A percentile compares a stretch with the other conserved stretches of the same genome.
Evolutionary conservation across 2,888 invertebrate genomes (phyloP).

Genomic region (Eubasilissa splendida): DNA sequence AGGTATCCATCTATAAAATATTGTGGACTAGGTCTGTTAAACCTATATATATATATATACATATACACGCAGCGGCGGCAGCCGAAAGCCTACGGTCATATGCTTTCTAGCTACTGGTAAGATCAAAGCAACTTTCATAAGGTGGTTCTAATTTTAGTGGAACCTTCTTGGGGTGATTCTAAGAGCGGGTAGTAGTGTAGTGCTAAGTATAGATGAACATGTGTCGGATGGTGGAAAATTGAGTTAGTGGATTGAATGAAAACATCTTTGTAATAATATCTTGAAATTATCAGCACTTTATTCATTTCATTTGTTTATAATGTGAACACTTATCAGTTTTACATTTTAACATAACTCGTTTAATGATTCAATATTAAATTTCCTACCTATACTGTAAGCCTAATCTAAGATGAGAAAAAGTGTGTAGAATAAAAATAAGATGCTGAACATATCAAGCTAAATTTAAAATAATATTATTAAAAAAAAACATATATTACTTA

Average conservation of each 20-base stretch:
- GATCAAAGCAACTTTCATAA: too few relatives aligned
- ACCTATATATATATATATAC: too few relatives aligned
- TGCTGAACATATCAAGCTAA: constrained; percentile 12
- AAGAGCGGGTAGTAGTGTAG: too few relatives aligned
- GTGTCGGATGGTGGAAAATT: too few relatives aligned
- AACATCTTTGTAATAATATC: constrained; percentile 42
- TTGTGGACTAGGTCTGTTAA: too few relatives aligned
- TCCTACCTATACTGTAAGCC: constrained; percentile 55
- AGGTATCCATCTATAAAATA: too few relatives aligned
- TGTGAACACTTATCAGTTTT: constrained; percentile 58
- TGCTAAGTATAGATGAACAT: too few relatives aligned
- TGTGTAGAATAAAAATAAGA: constrained; percentile 18
- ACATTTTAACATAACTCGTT: constrained; percentile 53
- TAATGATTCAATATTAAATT: constrained; percentile 58
- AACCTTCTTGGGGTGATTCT: too few relatives aligned
- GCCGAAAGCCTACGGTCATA: too few relatives aligned
- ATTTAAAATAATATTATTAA: constrained; percentile 6
- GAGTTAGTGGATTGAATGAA: not conserved
- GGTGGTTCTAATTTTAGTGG: too few relatives aligned
- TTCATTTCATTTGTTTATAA: constrained; percentile 56
- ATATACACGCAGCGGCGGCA: too few relatives aligned
- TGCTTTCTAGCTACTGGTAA: too few relatives aligned
- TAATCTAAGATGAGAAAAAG: constrained; percentile 30
- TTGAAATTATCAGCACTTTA: constrained; percentile 58
- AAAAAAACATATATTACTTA: constrained; percentile 9